phyloP scores from a whole-genome alignment of 2,113 vertebrate genomes.

The Cepphus grylle region DNA sequence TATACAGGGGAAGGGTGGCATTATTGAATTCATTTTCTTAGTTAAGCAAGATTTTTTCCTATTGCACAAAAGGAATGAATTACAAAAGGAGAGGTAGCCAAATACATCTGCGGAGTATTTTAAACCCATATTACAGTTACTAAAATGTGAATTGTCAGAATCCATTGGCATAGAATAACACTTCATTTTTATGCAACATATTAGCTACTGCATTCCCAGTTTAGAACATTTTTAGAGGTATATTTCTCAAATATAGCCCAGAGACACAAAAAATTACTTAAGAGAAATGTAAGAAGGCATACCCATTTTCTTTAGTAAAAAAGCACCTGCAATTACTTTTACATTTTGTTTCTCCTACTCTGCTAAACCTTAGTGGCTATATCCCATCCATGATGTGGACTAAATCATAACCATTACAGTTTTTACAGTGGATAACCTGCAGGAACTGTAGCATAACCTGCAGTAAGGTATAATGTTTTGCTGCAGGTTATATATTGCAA shows the following conservation, averaged over 20 bases:
- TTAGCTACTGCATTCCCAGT: not conserved
- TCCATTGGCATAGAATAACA: not conserved
- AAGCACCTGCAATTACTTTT: not conserved
- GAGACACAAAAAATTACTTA: not conserved
- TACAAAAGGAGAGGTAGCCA: not conserved
- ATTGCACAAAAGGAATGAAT: not conserved
- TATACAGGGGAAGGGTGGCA: slow-evolving; percentile 26
- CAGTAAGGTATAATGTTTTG: not conserved
- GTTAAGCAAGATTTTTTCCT: not conserved
- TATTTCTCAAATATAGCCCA: not conserved
- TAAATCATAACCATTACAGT: not conserved
- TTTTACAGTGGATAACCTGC: not conserved
- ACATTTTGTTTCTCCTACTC: not conserved
- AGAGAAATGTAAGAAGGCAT: not conserved
- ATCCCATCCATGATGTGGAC: not conserved
- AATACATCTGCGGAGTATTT: slow-evolving; percentile 4
- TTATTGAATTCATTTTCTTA: not conserved
- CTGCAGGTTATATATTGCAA: not conserved
- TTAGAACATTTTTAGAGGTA: not conserved
- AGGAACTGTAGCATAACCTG: not conserved
- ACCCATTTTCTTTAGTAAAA: not conserved
- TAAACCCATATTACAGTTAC: not conserved
- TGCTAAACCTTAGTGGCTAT: not conserved
- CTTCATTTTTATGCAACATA: not conserved
- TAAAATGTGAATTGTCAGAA: not conserved